phyloP scores from a whole-genome alignment of 2,113 vertebrate genomes.

The Hymenochirus boettgeri region DNA sequence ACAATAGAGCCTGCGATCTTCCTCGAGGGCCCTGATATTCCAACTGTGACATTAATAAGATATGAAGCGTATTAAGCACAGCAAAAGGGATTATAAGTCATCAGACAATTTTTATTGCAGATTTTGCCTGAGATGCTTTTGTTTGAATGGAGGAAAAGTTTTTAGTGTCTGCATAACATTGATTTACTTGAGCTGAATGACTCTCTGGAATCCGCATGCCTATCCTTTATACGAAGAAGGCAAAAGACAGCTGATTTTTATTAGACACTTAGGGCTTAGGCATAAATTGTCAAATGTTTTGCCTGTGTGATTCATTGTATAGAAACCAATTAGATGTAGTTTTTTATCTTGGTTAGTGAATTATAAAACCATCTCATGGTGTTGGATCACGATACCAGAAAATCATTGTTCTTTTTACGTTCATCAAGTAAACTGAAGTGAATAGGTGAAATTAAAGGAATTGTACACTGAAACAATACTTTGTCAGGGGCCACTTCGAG shows the following conservation, averaged over 20 bases:
- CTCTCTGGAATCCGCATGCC: background rate
- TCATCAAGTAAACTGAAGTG: too few relatives aligned
- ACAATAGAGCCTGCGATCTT: background rate
- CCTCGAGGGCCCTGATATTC: slow-evolving; percentile 30
- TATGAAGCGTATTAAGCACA: slow-evolving; percentile 33
- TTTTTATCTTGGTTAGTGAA: too few relatives aligned
- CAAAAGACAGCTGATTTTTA: background rate
- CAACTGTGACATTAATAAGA: slow-evolving; percentile 32
- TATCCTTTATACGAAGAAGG: background rate
- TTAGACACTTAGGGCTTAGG: background rate
- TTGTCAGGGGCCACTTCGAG: too few relatives aligned
- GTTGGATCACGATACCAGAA: too few relatives aligned
- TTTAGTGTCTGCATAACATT: slow-evolving; percentile 13
- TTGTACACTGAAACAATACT: too few relatives aligned
- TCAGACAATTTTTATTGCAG: slow-evolving; percentile 36
- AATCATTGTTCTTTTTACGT: too few relatives aligned
- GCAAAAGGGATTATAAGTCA: slow-evolving; percentile 34
- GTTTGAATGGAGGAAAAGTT: slow-evolving; percentile 2
- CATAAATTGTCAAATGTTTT: too few relatives aligned
- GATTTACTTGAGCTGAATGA: slow-evolving; percentile 2
- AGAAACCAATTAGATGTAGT: too few relatives aligned
- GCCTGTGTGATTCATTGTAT: too few relatives aligned
- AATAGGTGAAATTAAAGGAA: too few relatives aligned
- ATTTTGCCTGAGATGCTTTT: slow-evolving; percentile 23
- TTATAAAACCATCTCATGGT: too few relatives aligned